These are phyloP conservation scores for Yponomeuta plumbellus DNA, from an alignment of 2,888 invertebrate genomes.

Conservation along the genomic window DNA sequence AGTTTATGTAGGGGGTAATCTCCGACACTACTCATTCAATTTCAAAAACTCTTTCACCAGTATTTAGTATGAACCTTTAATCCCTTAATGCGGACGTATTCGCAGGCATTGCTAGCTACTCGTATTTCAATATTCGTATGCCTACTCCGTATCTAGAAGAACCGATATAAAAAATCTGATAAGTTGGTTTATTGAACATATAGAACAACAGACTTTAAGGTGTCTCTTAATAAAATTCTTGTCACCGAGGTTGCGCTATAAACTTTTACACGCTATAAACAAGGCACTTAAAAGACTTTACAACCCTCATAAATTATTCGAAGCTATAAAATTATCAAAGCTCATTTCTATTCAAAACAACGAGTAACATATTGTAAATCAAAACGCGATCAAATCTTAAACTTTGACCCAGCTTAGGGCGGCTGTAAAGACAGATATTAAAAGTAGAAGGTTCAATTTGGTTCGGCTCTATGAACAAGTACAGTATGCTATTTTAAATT, in stretches of 20 bases:
- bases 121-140: too few species aligned
- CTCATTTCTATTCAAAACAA: not conserved
- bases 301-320: not conserved
- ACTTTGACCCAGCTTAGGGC: constrained; percentile 19
- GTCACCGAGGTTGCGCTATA: not conserved
- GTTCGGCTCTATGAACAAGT: not conserved
- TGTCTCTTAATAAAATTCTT: not conserved
- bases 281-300: not conserved
- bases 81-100: too few species aligned
- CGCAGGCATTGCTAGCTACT: too few species aligned
- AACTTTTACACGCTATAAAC: not conserved
- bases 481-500: too few species aligned
- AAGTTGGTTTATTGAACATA: too few species aligned
- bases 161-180: too few species aligned
- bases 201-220: not conserved
- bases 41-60: too few species aligned
- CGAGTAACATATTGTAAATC: not conserved
- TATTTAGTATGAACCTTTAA: too few species aligned
- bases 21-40: too few species aligned
- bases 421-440: not conserved
- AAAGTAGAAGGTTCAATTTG: not conserved
- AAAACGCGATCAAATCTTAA: constrained; percentile 12
- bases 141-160: too few species aligned
- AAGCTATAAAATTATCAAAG: not conserved
- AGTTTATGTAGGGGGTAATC: too few species aligned